Base-by-base conservation (phyloP, 2,113 vertebrate genomes). In the Poecilia latipinna region DNA sequence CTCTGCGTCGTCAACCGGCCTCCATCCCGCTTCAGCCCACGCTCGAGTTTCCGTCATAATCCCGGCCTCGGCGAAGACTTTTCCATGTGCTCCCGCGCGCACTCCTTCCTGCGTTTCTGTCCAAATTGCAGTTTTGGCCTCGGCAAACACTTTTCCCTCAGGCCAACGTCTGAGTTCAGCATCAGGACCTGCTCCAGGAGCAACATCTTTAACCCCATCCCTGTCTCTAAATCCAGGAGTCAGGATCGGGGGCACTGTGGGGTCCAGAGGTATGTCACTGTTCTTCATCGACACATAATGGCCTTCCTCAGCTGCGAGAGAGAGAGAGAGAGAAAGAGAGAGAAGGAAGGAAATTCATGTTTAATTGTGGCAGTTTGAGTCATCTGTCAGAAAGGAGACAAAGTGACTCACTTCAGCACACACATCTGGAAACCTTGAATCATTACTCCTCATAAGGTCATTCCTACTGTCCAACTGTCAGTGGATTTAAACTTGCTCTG, bases 11-110 rank as follows among this genome's bases (percentile, higher is more conserved):
- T 75, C 79, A 15, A 42, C 31, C 0, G 68, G 75, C 19, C 77
- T 86, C 87, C 77, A 88, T 57, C 84, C 78, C 12, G 85, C 77
- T 70, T 83, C 76, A 26, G 85, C 82, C 88, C 81, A 88, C 67
- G 87, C 72, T 1, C 79, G 48, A 4, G 80, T 73, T 73, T 79
- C 85, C 0, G 62, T 78, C 74, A 83, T 51, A 33, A 83, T 82
- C 62, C 78, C 80, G 8, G 77, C 54, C 75, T 85, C 74, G 0
- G 83, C 79, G 28, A 85, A 85, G 29, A 86, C 74, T 65, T 75
- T 76, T 15, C 80, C 80, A 17, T 74, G 67, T 1, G 66, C 60
- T 60, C 57, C 51, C 0, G 74, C 44, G 0, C 10, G 65, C 1
- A 76, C 44, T 65, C 66, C 83, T 12, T 65, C 72, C 61, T 82